Conservation (phyloP, 2,113 vertebrate genomes). For the Oncorhynchus gorbuscha region DNA sequence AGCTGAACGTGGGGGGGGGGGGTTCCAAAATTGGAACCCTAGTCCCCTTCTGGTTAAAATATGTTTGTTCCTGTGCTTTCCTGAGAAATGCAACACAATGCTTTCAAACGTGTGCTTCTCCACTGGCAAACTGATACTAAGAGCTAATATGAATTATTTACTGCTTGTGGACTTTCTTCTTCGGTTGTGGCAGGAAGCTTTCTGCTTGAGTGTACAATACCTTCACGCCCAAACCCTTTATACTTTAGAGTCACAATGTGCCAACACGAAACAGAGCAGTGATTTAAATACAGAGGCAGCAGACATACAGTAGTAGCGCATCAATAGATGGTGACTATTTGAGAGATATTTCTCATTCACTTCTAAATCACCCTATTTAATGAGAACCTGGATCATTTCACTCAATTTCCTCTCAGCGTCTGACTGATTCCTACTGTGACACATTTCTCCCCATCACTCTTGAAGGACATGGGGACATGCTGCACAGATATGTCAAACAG, state of each 20-base stretch:
- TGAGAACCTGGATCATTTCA: conserved; percentile 36
- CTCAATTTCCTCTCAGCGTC: conserved; percentile 43
- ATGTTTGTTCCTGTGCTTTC: too few relatives aligned
- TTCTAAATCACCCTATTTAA: conserved; percentile 28
- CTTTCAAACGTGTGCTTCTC: not conserved
- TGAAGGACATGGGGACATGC: conserved; percentile 56
- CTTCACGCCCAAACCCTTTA: conserved; percentile 35
- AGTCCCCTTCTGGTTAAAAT: too few relatives aligned
- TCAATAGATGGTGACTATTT: conserved; percentile 42
- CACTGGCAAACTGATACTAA: conserved; percentile 10
- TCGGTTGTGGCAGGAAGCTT: conserved; percentile 57
- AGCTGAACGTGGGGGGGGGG: too few relatives aligned
- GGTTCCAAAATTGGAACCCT: too few relatives aligned
- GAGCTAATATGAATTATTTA: conserved; percentile 66
- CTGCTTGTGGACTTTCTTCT: conserved; percentile 60
- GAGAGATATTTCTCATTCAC: conserved; percentile 12
- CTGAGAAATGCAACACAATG: too few relatives aligned
- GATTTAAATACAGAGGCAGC: too few relatives aligned
- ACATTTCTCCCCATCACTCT: conserved; percentile 63
- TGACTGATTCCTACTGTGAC: conserved; percentile 39
- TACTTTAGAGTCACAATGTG: too few relatives aligned
- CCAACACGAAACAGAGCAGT: too few relatives aligned
- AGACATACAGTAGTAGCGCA: conserved; percentile 12
- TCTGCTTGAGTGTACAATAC: conserved; percentile 61
- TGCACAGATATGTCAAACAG: not conserved